Percentiles rank a stretch among this genome's conserved stretches.
Evolutionary conservation across 2,113 vertebrate genomes (phyloP).

Genomic region (Leptocoma aspasia): DNA sequence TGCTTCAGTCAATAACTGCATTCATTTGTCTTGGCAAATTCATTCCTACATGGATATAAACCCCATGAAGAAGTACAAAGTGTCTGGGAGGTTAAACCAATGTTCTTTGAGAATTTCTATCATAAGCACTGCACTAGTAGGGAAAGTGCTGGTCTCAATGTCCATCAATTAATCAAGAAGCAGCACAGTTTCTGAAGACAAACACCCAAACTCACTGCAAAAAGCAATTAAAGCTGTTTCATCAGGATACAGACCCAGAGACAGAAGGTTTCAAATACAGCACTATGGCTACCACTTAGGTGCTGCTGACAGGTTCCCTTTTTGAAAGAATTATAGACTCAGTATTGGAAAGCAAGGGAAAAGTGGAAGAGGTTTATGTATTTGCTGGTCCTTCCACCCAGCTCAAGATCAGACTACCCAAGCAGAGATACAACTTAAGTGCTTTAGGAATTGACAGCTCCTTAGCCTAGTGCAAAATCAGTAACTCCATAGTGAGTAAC

Average conservation of each 20-base stretch:
- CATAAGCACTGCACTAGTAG: background rate
- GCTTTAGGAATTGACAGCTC: background rate
- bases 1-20: slow-evolving; percentile 56
- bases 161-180: slow-evolving; percentile 24
- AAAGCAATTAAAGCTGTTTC: background rate
- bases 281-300: background rate
- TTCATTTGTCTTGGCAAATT: slow-evolving; percentile 44
- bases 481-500: background rate
- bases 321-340: background rate
- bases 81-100: slow-evolving; percentile 29
- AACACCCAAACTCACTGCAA: background rate
- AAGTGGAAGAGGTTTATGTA: background rate
- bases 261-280: background rate
- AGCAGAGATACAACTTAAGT: background rate
- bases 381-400: background rate
- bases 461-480: background rate
- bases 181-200: background rate
- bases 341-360: background rate
- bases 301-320: background rate
- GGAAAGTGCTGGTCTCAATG: background rate
- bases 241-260: background rate
- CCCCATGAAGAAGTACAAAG: background rate
- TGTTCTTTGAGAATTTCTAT: background rate
- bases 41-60: slow-evolving; percentile 41
- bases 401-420: background rate